Conservation (phyloP, 1,140 invertebrate species). For the Hypothenemus hampei region DNA sequence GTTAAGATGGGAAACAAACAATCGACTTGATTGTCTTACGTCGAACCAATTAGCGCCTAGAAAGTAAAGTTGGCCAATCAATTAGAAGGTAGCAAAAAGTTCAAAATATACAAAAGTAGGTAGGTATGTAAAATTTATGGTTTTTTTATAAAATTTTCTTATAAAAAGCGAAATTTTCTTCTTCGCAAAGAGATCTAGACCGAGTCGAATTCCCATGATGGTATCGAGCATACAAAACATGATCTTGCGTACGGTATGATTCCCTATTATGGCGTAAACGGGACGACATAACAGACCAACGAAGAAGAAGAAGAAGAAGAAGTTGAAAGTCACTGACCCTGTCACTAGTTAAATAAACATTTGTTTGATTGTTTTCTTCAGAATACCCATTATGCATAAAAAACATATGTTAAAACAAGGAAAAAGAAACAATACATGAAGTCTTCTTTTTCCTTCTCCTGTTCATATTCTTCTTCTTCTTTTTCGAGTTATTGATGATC, state of each 20-base stretch:
- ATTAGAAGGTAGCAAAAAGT: too few species aligned
- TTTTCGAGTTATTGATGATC: constrained; percentile 1
- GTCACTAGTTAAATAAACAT: not conserved
- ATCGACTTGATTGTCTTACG: too few species aligned
- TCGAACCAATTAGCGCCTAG: too few species aligned
- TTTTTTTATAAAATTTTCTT: too few species aligned
- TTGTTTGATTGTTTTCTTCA: not conserved
- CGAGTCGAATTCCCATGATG: constrained; percentile 35
- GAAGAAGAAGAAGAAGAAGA: too few species aligned
- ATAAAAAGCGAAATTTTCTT: too few species aligned
- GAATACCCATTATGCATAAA: not conserved
- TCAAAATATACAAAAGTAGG: too few species aligned
- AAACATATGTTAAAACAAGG: not conserved
- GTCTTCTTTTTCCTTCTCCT: not conserved
- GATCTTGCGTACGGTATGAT: constrained; percentile 37
- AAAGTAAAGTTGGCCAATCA: too few species aligned
- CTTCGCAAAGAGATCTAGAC: too few species aligned
- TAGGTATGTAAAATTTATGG: too few species aligned
- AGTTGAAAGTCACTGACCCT: constrained; percentile 35
- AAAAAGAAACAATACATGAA: not conserved
- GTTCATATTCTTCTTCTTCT: not conserved
- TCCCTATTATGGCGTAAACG: constrained; percentile 36
- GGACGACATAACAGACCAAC: constrained; percentile 34
- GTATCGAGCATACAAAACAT: constrained; percentile 32
- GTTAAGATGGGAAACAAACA: too few species aligned